Evolutionary conservation across 1,140 invertebrate species (phyloP).

Genomic region (Drosophila erecta): DNA sequence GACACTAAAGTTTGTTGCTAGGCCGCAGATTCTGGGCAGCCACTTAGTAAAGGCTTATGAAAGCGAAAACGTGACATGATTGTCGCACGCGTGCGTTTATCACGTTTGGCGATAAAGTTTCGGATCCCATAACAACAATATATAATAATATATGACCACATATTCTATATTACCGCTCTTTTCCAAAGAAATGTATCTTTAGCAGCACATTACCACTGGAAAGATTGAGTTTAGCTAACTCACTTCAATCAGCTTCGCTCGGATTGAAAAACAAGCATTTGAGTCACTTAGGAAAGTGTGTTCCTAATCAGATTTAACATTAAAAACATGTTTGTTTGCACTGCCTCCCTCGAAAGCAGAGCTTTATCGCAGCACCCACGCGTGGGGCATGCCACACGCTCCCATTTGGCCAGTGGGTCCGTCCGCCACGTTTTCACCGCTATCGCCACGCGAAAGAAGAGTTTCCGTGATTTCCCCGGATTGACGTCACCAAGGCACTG

Average conservation of each 20-base stretch:
- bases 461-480: constrained; percentile 21
- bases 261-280: too few species aligned
- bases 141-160: too few species aligned
- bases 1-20: constrained; percentile 34
- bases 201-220: too few species aligned
- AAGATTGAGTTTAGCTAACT: too few species aligned
- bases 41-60: constrained; percentile 6
- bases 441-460: constrained; percentile 7
- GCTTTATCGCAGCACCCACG: neutral
- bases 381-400: neutral
- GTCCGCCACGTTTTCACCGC: neutral
- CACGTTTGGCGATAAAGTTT: constrained; percentile 52
- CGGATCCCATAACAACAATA: neutral
- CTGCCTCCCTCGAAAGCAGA: neutral
- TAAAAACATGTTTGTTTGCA: neutral
- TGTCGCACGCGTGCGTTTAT: constrained; percentile 50
- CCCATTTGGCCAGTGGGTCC: constrained; percentile 12
- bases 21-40: constrained; percentile 3
- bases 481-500: constrained; percentile 48
- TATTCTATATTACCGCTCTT: too few species aligned
- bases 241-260: too few species aligned
- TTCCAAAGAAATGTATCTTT: too few species aligned
- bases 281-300: too few species aligned
- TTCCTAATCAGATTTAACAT: too few species aligned
- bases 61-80: constrained; percentile 56